Conservation (phyloP, 2,797 vertebrate species). For the Hoplostethus mediterraneus region DNA sequence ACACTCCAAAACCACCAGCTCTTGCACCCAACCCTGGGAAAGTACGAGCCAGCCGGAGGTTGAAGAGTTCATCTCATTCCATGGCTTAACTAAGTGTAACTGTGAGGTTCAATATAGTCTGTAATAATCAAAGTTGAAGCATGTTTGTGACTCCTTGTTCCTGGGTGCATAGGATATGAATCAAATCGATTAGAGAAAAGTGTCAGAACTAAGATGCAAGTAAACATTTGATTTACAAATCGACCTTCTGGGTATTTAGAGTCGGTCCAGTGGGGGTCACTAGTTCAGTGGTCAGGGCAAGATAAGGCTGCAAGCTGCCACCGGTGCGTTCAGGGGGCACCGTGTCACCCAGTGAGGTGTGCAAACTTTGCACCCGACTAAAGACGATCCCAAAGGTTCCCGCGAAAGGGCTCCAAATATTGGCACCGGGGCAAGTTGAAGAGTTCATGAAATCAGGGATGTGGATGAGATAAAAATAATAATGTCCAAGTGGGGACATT, state of each 20-base stretch:
- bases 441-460: constrained; percentile 27
- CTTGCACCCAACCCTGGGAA: constrained; percentile 72
- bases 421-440: constrained; percentile 7
- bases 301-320: neutral
- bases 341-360: constrained; percentile 46
- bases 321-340: constrained; percentile 18
- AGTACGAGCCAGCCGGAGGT: constrained; percentile 38
- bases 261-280: constrained; percentile 19
- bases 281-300: neutral
- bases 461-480: too few relatives aligned
- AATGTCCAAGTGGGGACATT: too few relatives aligned
- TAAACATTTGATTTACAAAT: neutral
- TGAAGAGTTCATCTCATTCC: constrained; percentile 19
- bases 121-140: neutral
- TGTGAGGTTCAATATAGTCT: neutral
- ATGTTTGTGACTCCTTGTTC: neutral
- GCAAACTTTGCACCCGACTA: constrained; percentile 60
- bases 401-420: constrained; percentile 21
- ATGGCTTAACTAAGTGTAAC: neutral
- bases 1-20: constrained; percentile 44
- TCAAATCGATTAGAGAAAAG: too few relatives aligned
- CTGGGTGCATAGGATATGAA: too few relatives aligned
- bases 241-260: neutral
- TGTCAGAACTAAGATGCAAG: neutral
- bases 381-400: constrained; percentile 46